phyloP scores from a whole-genome alignment of 2,888 invertebrate species.

The Coremacera marginata region DNA sequence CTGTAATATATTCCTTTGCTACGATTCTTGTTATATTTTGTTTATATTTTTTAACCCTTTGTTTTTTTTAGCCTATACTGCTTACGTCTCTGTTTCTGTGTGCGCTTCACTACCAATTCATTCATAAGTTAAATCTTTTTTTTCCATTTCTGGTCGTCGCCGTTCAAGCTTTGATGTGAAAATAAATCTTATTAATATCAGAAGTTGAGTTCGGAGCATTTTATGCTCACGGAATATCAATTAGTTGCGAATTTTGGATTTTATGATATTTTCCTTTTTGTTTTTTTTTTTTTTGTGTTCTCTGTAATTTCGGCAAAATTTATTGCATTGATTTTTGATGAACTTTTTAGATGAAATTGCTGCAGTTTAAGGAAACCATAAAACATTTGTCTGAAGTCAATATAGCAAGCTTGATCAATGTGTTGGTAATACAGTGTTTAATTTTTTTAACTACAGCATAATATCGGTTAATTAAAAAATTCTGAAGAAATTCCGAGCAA shows the following conservation, averaged over 20 bases:
- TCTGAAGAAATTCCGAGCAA: no score
- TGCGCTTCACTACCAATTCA: background rate
- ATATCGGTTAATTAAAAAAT: background rate
- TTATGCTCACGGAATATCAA: conserved; percentile 32
- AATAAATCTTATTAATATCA: conserved; percentile 41
- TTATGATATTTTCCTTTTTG: no score
- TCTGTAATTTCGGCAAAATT: conserved; percentile 33
- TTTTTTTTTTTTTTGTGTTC: background rate
- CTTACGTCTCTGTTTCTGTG: background rate
- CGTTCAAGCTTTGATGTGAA: conserved; percentile 32
- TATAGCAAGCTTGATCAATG: background rate
- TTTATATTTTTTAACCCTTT: background rate
- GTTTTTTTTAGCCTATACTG: no score
- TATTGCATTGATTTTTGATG: conserved; percentile 45
- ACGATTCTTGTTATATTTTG: no score
- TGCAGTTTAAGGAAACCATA: background rate
- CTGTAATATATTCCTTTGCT: no score
- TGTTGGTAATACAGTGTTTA: background rate
- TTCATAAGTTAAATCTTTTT: conserved; percentile 1
- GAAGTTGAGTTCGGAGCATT: conserved; percentile 29
- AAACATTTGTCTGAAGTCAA: no score
- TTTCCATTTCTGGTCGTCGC: conserved; percentile 6
- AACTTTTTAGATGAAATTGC: conserved; percentile 26
- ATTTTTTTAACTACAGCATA: background rate
- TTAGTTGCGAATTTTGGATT: conserved; percentile 33